Base-by-base conservation (phyloP, 1,140 invertebrate species). In the Telenomus remus region DNA sequence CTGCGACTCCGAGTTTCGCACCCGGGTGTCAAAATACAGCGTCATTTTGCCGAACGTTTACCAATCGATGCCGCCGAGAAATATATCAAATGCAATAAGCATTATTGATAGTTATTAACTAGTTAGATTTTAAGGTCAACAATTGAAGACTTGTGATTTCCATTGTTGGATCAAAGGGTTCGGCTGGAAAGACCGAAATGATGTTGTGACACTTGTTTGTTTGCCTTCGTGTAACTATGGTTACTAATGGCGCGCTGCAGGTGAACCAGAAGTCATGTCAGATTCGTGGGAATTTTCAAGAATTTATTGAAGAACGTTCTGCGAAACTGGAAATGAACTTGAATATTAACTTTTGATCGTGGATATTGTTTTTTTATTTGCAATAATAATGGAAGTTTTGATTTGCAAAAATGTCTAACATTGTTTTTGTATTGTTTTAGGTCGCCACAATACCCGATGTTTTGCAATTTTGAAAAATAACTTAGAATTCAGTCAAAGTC, bases 11-110 rank as follows among this genome's bases (percentile, higher is more conserved):
- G 89, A 80, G 85, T 93, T 94, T 85, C 90, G 90, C 13, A 94
- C 91, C 78, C 93, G 92, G 54, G 90, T 93, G 83, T 95, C 93
- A 78, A 94, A 94, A 78, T 94, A 94, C 1, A 94, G 84, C 14
- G 93, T 92, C 94, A 95, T 95, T 59, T 43, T 74, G 37, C 37
- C 19, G 19, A 27, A 27, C 19, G 19, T 27, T 27, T 6, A 27
- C 19, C 19, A 27, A 27, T 3, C 6, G 19, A 27, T 6, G 19
- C 19, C 19, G 19, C 6, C 19, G 19, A 27, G 19, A 6, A 3
- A 27, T 3, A 3, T 27, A 27, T 27, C 19, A 27, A 27, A 27
- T 3, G 19, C 19, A 27, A 27, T 3, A 1, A 27, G 1, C 19
- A n/a, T 27, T 6, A 1, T 27, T 1, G 19, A 27, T 27, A 6